Conservation (phyloP, 2,888 invertebrate genomes). For the Cyrtodaria siliqua region DNA sequence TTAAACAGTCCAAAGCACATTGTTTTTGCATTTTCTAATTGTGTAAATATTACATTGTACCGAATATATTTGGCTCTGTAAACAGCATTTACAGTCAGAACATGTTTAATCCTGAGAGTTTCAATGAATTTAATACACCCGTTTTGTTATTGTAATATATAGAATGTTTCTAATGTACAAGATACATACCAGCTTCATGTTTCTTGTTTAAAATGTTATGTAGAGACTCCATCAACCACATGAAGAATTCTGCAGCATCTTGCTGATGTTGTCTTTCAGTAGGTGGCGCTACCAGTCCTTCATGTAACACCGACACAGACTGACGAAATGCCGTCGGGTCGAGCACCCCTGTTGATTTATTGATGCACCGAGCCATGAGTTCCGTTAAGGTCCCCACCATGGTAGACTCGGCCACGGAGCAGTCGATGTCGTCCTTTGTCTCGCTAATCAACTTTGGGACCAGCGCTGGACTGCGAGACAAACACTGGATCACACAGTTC, state of each 20-base stretch:
- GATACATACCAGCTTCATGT: too few relatives aligned
- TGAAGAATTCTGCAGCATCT: constrained; percentile 83
- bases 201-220: constrained; percentile 80
- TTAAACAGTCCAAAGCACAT: too few relatives aligned
- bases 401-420: constrained; percentile 73
- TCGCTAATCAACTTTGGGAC: constrained; percentile 68
- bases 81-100: too few relatives aligned
- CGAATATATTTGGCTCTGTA: too few relatives aligned
- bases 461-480: constrained; percentile 80
- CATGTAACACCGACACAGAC: constrained; percentile 70
- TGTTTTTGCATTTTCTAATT: too few relatives aligned
- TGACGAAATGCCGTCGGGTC: constrained; percentile 73
- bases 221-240: constrained; percentile 81
- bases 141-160: too few relatives aligned
- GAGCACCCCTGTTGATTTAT: constrained; percentile 56
- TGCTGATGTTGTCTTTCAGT: constrained; percentile 77
- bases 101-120: too few relatives aligned
- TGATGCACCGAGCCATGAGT: constrained; percentile 70
- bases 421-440: constrained; percentile 70
- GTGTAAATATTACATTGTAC: too few relatives aligned
- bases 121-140: too few relatives aligned
- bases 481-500: constrained; percentile 83
- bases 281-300: constrained; percentile 68
- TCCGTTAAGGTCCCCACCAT: constrained; percentile 72
- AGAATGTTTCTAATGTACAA: too few relatives aligned